Base-by-base conservation (phyloP, 1,140 invertebrate species). In the Leptestheria dahalacensis region DNA sequence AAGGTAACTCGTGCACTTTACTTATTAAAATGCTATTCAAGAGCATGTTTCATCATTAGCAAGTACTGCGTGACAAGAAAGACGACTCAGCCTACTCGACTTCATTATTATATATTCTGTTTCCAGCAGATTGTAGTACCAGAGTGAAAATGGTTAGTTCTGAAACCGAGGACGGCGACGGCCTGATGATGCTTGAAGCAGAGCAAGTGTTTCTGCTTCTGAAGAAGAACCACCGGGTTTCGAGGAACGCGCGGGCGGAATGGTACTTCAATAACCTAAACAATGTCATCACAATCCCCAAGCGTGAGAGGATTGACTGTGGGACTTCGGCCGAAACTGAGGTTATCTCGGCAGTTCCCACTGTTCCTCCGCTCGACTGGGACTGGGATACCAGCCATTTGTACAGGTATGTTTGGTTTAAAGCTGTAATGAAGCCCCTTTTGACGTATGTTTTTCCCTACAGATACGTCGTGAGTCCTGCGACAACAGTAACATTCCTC, bases 211-310 rank as follows among this genome's bases (percentile, higher is more conserved):
- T 81, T 68, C 69, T 86, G 12, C 67, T 86, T 23, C 81, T 88
- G 80, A 83, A 82, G 64, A 82, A 83, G 67, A 78, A 82, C 57
- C 83, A 84, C 65, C 78, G 83, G 24, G 80, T 88, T 62, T 87
- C 85, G 21, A 74, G 85, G 63, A 86, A 86, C 71, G 76, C 82
- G 24, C 71, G 86, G 64, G 79, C 83, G 48, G 80, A 84, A 65
- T 89, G 86, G 85, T 82, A 82, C 66, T 73, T 88, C 23, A 76
- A 80, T 61, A 77, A 84, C 68, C 69, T 89, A 24, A 82, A 86
- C 66, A 77, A 74, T 57, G 68, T 75, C n/a, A 73, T 87, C 41
- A 68, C 67, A 62, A 69, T 81, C 18, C 72, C 75, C 56, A 65
- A 68, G 58, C 66, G 71, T 26, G 61, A 61, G 65, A 64, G 61